Evolutionary conservation across 2,797 vertebrate species (phyloP), one percentile per base, ranked within the genome.

Genomic region (Brotula barbata): DNA sequence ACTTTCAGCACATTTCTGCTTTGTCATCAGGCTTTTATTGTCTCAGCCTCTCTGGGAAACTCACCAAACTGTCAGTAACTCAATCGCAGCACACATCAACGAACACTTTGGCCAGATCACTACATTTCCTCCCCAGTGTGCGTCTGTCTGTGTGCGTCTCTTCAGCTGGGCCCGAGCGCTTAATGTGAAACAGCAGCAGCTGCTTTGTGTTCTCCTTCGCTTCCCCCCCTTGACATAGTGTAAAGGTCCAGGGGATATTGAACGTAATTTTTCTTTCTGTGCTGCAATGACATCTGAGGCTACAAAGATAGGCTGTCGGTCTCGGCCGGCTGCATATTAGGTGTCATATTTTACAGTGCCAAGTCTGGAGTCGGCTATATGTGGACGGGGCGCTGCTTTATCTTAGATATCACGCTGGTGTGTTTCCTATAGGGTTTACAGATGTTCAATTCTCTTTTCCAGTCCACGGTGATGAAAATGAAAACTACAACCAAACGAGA

Each of bases 111-210:
- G 60, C 69, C 68, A 8, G 41, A 68, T 53, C 6, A 12, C 40
- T 53, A 61, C 71, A 72, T 77, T 86, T 87, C 78, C 81, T 75
- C 56, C 58, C 21, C 2, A 34, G 51, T 63, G 47, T 39, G 68
- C 70, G 74, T 69, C 54, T 67, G n/a, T n/a, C n/a, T n/a, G n/a
- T n/a, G n/a, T 56, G 42, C 7, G 43, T 64, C 68, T 72, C 66
- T 57, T 58, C 56, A 15, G 60, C 21, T 3, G 16, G 9, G 64
- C 66, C 59, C 52, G 45, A 33, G 39, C 37, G 17, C 65, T 79
- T 71, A 79, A 87, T 85, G 44, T 80, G 63, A 87, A 85, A 74
- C 73, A 79, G 81, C 79, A 71, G 77, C 73, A 71, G 83, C 79
- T 81, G 76, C 54, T 66, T 64, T 80, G 65, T 33, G 43, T 77